Evolutionary conservation across 2,797 vertebrate species (phyloP).

Genomic region (Artibeus lituratus): DNA sequence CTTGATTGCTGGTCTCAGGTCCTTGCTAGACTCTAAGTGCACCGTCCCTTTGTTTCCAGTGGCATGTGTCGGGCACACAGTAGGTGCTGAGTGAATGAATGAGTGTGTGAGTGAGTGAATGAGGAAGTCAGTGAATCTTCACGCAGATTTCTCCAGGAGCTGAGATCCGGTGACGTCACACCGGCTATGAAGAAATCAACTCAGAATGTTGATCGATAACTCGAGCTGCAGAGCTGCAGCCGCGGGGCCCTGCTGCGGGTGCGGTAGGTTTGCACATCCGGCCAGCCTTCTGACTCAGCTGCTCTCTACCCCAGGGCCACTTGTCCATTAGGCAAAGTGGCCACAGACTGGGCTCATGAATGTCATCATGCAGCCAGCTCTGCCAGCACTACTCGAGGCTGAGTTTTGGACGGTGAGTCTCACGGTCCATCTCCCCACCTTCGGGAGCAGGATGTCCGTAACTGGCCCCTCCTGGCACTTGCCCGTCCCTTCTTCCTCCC

Average conservation of each 20-base stretch:
- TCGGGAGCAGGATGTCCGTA: not conserved
- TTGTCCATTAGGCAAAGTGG: not conserved
- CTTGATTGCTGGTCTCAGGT: not conserved
- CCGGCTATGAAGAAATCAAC: not conserved
- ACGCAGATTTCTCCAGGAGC: not conserved
- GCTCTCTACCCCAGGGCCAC: not conserved
- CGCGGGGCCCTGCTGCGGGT: accelerated
- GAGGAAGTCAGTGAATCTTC: not conserved
- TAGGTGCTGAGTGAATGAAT: not conserved
- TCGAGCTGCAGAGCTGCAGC: not conserved
- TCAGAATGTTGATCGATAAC: not conserved
- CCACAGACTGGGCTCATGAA: not conserved
- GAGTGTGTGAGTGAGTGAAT: not conserved
- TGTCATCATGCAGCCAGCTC: not conserved
- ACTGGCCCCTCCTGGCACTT: not conserved
- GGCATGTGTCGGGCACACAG: not conserved
- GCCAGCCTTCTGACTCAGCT: accelerated
- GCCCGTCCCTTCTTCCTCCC: not conserved
- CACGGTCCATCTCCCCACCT: not conserved
- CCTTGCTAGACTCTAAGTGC: not conserved
- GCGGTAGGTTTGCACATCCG: accelerated
- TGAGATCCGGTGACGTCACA: not conserved
- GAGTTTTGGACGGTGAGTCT: not conserved
- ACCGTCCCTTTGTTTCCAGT: not conserved
- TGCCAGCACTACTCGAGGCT: not conserved